Base-by-base conservation (phyloP, 2,113 vertebrate genomes). In the Xiphorhynchus elegans region DNA sequence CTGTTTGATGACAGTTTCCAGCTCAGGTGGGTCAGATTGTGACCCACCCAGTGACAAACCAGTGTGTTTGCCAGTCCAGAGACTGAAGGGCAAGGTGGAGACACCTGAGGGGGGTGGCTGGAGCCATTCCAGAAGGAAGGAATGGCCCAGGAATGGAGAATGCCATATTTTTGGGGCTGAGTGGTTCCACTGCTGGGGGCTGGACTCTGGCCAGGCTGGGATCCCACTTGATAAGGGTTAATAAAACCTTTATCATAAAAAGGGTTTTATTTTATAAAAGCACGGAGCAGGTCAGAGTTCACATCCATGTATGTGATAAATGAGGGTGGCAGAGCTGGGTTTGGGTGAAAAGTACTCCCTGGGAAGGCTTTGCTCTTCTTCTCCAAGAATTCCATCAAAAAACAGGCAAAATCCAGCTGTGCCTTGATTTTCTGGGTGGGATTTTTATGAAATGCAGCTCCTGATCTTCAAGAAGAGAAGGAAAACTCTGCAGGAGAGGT, bases 371-470 rank as follows among this genome's bases (percentile, higher is more conserved):
- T 4, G 37, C 10, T 19, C 18, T 29, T 74, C 26, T 40, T 44
- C 31, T 77, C 52, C n/a, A 49, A 39, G 23, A 4, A 21, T 60
- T 84, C 28, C 8, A 35, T n/a, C 24, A 1, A 28, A 59, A 37
- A 21, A 14, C 13, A 2, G 3, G 0, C 16, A 62, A 56, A 67
- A 21, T 26, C 23, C n/a, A 18, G 1, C 2, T 0, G 0, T 15
- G n/a, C 23, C 39, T 18, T 11, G 6, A 24, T 18, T n/a, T 70
- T 40, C 20, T 19, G 33, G 28, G 8, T 10, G 21, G 44, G 31
- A 6, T 62, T 72, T 80, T 35, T n/a, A 37, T 19, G 49, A 33
- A 35, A 49, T 47, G 40, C 4, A 26, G 72, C 13, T 70, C 3
- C 19, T 25, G 2, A 62, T 19, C 31, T 19, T 33, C 3, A 13